A percentile compares a stretch with the other conserved stretches of the same genome.
phyloP scores from a whole-genome alignment of 2,797 vertebrate genomes.

The Spizella passerina region DNA sequence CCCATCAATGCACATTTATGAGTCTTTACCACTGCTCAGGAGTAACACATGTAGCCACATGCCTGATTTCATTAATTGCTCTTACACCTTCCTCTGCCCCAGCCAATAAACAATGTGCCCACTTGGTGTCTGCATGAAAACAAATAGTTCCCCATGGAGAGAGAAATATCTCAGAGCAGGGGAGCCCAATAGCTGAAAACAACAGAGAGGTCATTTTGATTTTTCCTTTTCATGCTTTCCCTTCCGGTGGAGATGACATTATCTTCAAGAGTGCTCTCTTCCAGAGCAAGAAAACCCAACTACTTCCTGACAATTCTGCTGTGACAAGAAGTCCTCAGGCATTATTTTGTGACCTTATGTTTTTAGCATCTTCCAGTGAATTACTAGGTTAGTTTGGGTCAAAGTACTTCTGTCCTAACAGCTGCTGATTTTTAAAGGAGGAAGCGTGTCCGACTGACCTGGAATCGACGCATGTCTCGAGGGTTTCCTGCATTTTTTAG shows the following conservation, averaged over 20 bases:
- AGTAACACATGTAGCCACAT: not conserved
- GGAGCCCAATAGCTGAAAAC: not conserved
- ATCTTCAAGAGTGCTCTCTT: not conserved
- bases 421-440: conserved; percentile 45
- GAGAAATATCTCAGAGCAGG: not conserved
- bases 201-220: not conserved
- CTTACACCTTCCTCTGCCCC: not conserved
- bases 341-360: conserved; percentile 28
- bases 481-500: conserved; percentile 99
- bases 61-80: not conserved
- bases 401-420: conserved; percentile 49
- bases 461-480: conserved; percentile 97
- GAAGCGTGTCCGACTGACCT: conserved; percentile 80
- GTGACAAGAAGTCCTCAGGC: not conserved
- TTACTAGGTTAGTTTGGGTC: conserved; percentile 47
- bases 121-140: not conserved
- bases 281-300: conserved; percentile 26
- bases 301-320: conserved; percentile 28
- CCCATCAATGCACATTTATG: fast-evolving
- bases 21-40: not conserved
- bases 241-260: not conserved
- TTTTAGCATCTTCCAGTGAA: conserved; percentile 35
- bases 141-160: not conserved
- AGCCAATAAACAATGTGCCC: not conserved
- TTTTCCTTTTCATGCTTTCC: not conserved